phyloP scores from a whole-genome alignment of 2,888 invertebrate species.

The Trachelus stipa region DNA sequence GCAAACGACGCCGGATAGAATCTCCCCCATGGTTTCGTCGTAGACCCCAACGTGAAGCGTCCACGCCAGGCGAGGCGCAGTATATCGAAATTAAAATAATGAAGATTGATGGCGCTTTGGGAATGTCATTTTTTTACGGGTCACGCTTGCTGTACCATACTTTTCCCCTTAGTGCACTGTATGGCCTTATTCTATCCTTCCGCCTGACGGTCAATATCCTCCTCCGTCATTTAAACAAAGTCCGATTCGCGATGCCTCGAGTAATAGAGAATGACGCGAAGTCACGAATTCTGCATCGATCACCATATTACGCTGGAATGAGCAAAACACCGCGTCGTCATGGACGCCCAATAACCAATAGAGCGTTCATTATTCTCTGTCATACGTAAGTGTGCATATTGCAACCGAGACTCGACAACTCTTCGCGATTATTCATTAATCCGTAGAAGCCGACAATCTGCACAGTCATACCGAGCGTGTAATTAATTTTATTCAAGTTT shows the following conservation, averaged over 20 bases:
- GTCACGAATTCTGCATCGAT: neutral
- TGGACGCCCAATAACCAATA: neutral
- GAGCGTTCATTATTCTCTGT: neutral
- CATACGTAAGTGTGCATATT: neutral
- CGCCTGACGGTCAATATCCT: neutral
- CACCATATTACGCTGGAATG: neutral
- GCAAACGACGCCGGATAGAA: slow-evolving; percentile 28
- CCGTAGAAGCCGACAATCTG: neutral
- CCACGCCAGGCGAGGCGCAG: slow-evolving; percentile 2
- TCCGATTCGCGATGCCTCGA: neutral
- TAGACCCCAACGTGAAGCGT: slow-evolving; percentile 19
- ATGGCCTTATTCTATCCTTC: slow-evolving; percentile 10
- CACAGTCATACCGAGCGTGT: neutral
- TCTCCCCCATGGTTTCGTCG: slow-evolving; percentile 28
- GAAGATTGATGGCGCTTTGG: slow-evolving; percentile 42
- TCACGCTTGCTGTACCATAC: slow-evolving; percentile 16
- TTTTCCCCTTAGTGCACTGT: slow-evolving; percentile 13
- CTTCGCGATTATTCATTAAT: neutral
- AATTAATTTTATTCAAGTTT: neutral
- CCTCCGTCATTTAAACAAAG: neutral
- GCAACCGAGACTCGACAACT: neutral
- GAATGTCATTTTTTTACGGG: slow-evolving; percentile 35
- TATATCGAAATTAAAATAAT: slow-evolving; percentile 44
- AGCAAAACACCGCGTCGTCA: neutral
- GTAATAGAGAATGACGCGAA: neutral